Percentiles rank a stretch among this genome's conserved stretches.
Conservation (phyloP, 2,888 invertebrate species). For the Thera obeliscata region DNA sequence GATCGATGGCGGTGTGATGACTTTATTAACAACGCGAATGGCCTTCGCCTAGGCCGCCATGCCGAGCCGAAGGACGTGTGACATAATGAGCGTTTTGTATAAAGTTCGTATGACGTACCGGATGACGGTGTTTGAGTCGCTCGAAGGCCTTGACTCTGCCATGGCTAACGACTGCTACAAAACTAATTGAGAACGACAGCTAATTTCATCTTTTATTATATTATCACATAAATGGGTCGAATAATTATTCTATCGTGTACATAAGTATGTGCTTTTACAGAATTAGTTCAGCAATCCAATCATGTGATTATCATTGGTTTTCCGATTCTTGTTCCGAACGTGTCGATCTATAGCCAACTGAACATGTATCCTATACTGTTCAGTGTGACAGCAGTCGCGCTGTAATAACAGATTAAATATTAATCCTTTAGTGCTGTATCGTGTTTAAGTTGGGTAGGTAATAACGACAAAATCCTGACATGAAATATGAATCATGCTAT, state of each 20-base stretch:
- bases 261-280: neutral
- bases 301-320: neutral
- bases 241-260: too few relatives aligned
- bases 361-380: neutral
- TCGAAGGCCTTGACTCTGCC: neutral
- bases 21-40: neutral
- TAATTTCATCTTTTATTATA: neutral
- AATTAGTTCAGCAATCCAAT: neutral
- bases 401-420: neutral
- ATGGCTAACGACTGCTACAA: neutral
- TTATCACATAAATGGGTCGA: too few relatives aligned
- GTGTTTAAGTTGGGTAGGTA: neutral
- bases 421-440: neutral
- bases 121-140: neutral
- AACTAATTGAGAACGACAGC: neutral
- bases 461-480: neutral
- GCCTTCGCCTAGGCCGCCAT: neutral
- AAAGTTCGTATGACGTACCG: neutral
- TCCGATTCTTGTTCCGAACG: neutral
- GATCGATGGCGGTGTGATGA: neutral
- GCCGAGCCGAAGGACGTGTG: conserved; percentile 31
- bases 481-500: neutral
- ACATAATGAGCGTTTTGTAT: neutral
- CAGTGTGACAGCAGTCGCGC: neutral
- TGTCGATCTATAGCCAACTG: neutral